phyloP scores from a whole-genome alignment of 2,113 vertebrate genomes.

The Cryptomyrus ogoouensis region DNA sequence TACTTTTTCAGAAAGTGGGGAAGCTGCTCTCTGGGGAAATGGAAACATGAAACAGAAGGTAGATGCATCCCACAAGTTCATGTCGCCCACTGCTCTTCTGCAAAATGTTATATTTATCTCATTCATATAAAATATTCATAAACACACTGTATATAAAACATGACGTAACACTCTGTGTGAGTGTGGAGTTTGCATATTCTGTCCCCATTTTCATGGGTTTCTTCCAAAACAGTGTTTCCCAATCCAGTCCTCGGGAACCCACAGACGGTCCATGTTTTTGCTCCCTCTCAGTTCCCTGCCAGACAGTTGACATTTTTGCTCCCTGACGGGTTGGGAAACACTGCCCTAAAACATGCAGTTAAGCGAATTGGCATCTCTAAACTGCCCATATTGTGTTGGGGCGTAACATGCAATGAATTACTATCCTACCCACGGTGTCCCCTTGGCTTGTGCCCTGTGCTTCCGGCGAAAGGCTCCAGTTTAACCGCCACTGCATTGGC shows the following conservation, averaged over 20 bases:
- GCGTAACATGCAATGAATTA: neutral
- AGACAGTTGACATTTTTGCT: neutral
- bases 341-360: neutral
- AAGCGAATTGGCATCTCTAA: neutral
- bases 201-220: neutral
- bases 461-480: neutral
- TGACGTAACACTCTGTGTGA: neutral
- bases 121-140: neutral
- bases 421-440: neutral
- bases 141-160: neutral
- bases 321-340: neutral
- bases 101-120: slow-evolving; percentile 1
- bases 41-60: neutral
- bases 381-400: neutral
- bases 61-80: neutral
- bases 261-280: neutral
- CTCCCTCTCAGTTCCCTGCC: neutral
- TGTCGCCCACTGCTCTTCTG: neutral
- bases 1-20: neutral
- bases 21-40: neutral
- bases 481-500: neutral
- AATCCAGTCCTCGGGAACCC: neutral
- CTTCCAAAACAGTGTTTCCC: neutral
- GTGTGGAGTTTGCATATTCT: neutral
- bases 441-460: neutral